Percentiles rank a stretch among this genome's conserved stretches.
Evolutionary conservation across 2,888 invertebrate genomes (phyloP).

Genomic region (Ariolimax columbianus): DNA sequence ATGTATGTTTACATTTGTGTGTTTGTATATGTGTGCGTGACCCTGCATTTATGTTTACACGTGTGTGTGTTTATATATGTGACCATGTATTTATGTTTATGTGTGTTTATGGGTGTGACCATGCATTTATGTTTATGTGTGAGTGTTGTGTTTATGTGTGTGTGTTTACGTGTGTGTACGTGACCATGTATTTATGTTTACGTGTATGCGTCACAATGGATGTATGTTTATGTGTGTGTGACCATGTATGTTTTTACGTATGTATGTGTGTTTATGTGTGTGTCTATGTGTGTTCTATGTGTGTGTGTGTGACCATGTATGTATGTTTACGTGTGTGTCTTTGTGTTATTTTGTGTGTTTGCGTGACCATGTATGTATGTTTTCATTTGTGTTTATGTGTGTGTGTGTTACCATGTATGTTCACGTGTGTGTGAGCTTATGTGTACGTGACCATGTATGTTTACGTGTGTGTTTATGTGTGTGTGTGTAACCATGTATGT

Average conservation of each 20-base stretch:
- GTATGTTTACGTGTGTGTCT: neutral
- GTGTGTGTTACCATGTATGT: slow-evolving; percentile 9
- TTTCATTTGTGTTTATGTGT: slow-evolving; percentile 14
- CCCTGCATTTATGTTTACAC: too few relatives aligned
- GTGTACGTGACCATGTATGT: neutral
- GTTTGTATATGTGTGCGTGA: too few relatives aligned
- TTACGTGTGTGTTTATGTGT: neutral
- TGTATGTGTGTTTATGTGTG: neutral
- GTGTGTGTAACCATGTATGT: neutral
- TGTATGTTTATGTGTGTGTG: slow-evolving; percentile 15
- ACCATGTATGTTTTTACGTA: neutral
- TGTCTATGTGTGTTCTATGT: neutral
- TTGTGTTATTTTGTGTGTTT: too few relatives aligned
- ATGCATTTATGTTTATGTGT: too few relatives aligned
- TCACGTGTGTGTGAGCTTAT: neutral
- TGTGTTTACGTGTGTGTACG: neutral
- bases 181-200: slow-evolving; percentile 27
- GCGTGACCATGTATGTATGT: neutral
- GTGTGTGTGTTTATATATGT: too few relatives aligned
- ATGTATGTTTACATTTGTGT: too few relatives aligned
- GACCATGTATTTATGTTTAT: too few relatives aligned
- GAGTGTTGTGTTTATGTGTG: too few relatives aligned
- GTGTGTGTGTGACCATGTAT: neutral
- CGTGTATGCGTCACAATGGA: slow-evolving; percentile 20
- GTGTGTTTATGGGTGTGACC: too few relatives aligned